Base-by-base conservation (phyloP, 2,888 invertebrate genomes). In the Cyclophora punctaria region DNA sequence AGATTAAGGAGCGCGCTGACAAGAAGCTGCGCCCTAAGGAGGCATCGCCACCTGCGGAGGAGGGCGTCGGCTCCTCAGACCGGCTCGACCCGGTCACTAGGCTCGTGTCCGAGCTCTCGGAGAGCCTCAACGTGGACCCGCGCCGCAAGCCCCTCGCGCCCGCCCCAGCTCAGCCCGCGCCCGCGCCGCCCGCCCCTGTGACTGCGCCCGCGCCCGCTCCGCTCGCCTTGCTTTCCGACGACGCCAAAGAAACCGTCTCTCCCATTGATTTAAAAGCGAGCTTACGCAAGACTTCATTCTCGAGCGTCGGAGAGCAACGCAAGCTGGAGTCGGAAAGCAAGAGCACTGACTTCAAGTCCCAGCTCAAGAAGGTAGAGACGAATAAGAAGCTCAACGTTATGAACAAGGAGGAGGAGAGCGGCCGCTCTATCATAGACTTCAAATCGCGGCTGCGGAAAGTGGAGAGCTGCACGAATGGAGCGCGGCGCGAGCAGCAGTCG, bases 381-480 rank as follows among this genome's bases (percentile, higher is more conserved):
- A 92, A 92, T 53, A 92, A 92, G 67, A 91, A 91, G 57, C 68
- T 78, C 5, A 73, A 72, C 41, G 79, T 85, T 58, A 82, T 86
- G 48, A 86, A 88, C 49, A 89, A 90, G 43, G 91, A 80, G 3
- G 91, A 90, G 41, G 86, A 83, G 55, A 73, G 85, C 45, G 87
- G 89, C 1, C 87, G 90, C 33, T 89, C 92, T 45, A 95, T 95
- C 50, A 94, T 95, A 48, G 95, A 96, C 73, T 94, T 96, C 63
- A 96, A 96, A 69, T 93, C 96, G 1, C 90, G 95, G 51, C 83
- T 96, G 71, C 90, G 96, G 69, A 95, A 95, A 89, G 95, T 96
- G 0, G 95, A 95, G 51, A 90, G 90, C 40, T 71, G 72, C 1
- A 49, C 71, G 6, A 64, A 76, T 3, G 70, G 76, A 2, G 75